phyloP scores from a whole-genome alignment of 2,797 vertebrate species.

The Myripristis murdjan region DNA sequence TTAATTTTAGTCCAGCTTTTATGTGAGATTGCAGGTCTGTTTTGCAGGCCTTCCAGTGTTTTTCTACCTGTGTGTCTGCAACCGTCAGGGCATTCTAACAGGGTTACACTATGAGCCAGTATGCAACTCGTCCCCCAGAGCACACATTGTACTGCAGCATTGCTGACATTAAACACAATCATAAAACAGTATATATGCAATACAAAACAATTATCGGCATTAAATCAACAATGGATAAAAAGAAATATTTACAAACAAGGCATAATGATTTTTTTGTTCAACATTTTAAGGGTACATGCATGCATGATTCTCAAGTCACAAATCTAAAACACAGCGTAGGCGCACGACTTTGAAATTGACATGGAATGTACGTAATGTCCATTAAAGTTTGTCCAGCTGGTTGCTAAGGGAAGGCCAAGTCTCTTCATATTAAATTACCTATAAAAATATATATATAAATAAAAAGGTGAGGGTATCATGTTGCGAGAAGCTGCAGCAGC shows the following conservation, averaged over 20 bases:
- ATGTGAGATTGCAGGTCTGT: constrained; percentile 16
- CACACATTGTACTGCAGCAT: constrained; percentile 57
- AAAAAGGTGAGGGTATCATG: constrained; percentile 80
- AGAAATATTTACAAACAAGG: constrained; percentile 75
- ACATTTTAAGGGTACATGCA: constrained; percentile 68
- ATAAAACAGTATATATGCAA: constrained; percentile 49
- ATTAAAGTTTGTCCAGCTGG: constrained; percentile 49
- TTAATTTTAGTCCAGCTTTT: constrained; percentile 25
- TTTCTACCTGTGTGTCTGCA: constrained; percentile 42
- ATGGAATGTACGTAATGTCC: constrained; percentile 78
- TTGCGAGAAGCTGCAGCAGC: constrained; percentile 83
- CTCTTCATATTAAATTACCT: constrained; percentile 87
- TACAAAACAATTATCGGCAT: constrained; percentile 69
- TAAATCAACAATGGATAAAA: constrained; percentile 58
- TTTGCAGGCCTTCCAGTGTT: constrained; percentile 54
- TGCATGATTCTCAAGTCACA: constrained; percentile 69
- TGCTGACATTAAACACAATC: constrained; percentile 50
- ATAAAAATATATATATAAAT: constrained; percentile 88
- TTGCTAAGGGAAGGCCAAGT: constrained; percentile 71
- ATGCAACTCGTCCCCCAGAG: constrained; percentile 44
- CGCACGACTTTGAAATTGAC: constrained; percentile 57
- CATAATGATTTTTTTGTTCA: constrained; percentile 61
- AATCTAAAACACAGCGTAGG: constrained; percentile 47
- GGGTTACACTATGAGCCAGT: constrained; percentile 21
- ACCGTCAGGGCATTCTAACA: constrained; percentile 31